A percentile compares a stretch with the other conserved stretches of the same genome.
Conservation (phyloP, 2,113 vertebrate genomes). For the Egretta garzetta region DNA sequence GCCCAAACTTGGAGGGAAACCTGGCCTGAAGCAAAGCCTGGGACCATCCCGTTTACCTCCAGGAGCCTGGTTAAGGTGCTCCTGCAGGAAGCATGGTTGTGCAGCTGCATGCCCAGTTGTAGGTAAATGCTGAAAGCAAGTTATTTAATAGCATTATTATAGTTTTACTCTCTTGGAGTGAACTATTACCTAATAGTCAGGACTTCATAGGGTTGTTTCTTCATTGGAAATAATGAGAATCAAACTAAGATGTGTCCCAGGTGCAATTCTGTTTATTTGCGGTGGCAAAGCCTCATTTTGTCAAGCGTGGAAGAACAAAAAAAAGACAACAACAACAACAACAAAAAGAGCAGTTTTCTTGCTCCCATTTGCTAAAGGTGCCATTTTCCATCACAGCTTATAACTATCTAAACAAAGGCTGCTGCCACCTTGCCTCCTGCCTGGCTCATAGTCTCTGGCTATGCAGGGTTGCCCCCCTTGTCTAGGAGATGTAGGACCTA, state of each 20-base stretch:
- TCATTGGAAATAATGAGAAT: background rate
- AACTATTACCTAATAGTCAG: background rate
- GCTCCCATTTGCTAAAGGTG: background rate
- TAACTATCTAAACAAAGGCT: background rate
- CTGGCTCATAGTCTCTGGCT: background rate
- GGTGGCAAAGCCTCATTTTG: background rate
- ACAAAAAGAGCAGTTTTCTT: background rate
- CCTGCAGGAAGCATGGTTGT: background rate
- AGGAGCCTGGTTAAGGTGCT: background rate
- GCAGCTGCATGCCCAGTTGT: background rate
- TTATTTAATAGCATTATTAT: background rate
- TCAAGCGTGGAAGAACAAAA: background rate
- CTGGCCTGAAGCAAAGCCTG: background rate
- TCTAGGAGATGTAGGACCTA: background rate
- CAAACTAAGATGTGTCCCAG: background rate
- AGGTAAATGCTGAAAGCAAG: background rate
- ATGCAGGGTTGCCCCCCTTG: rapidly evolving
- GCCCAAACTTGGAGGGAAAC: background rate
- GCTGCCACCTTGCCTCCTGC: background rate
- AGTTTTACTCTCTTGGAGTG: background rate
- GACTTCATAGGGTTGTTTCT: background rate
- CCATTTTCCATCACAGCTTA: background rate
- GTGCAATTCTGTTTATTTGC: background rate
- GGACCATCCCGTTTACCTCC: background rate
- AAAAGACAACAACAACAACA: background rate